Base-by-base conservation (phyloP, 2,797 vertebrate species). In the Hoplostethus mediterraneus region DNA sequence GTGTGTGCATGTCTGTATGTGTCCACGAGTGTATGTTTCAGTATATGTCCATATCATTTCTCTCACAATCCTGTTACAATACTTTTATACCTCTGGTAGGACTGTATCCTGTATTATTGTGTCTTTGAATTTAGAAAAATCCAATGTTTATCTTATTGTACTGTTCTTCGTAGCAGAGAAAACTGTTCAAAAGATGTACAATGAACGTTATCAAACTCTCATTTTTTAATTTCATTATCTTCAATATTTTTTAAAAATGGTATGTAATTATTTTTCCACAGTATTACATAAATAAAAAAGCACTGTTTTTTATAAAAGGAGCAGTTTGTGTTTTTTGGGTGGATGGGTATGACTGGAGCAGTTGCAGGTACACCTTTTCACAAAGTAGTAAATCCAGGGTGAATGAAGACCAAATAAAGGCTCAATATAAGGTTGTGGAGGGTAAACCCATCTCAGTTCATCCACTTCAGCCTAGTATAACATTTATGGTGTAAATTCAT, bases 211-310 rank as follows among this genome's bases (percentile, higher is more conserved):
- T 92, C 87, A 94, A 91, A 85, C 89, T 92, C 89, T 92, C 89
- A 88, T 93, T 95, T 94, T 94, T 94, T 93, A 71, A 93, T 94
- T 95, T 94, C 93, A 91, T 93, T 94, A 94, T 92, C 92, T 91
- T 92, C 92, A 91, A 93, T 94, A 94, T 95, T 95, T 95, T 94
- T 95, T 86, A 94, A 94, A 94, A 95, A 95, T 94, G 93, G 94
- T 94, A 94, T 93, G 94, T 95, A 95, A 95, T 95, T 95, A 95
- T 95, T 95, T 95, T 95, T 95, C 94, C 95, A 95, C 94, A 95
- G 94, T 95, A 95, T 95, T 94, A 94, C 94, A 94, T 94, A 91
- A 95, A 95, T 95, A 95, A 95, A 95, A 95, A 95, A 95, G 94
- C 95, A 95, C 94, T 94, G 94, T 95, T 95, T 94, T 94, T 95